phyloP scores from a whole-genome alignment of 2,888 invertebrate genomes.

The Apomyelois bistriatella region DNA sequence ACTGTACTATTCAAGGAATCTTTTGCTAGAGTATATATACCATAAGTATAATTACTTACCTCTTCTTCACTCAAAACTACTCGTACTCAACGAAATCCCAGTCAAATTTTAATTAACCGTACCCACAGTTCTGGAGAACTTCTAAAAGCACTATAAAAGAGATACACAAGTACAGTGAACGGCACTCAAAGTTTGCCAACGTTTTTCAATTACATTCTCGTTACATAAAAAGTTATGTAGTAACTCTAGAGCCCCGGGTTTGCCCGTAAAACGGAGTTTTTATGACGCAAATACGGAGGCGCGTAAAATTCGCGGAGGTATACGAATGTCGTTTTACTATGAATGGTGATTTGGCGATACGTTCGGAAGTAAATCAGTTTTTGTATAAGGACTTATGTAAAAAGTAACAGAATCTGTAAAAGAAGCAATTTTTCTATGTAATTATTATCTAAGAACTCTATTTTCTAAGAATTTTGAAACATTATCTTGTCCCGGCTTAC shows the following conservation, averaged over 20 bases:
- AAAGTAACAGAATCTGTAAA: too few species aligned
- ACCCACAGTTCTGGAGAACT: neutral
- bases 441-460: too few species aligned
- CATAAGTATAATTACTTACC: too few species aligned
- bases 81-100: neutral
- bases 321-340: neutral
- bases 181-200: constrained; percentile 27
- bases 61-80: too few species aligned
- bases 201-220: constrained; percentile 40
- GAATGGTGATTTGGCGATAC: constrained; percentile 2
- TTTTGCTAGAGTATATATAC: too few species aligned
- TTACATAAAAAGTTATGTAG: constrained; percentile 35
- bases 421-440: too few species aligned
- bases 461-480: too few species aligned
- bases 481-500: too few species aligned
- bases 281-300: constrained; percentile 21
- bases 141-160: neutral
- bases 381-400: neutral
- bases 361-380: neutral
- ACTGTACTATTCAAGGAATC: too few species aligned
- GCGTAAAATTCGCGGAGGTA: constrained; percentile 3
- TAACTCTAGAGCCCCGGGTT: constrained; percentile 24
- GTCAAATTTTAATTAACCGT: constrained; percentile 2
- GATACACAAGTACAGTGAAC: constrained; percentile 6
- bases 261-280: constrained; percentile 31